Evolutionary conservation across 1,140 invertebrate species (phyloP).

Genomic region (Plodia interpunctella): DNA sequence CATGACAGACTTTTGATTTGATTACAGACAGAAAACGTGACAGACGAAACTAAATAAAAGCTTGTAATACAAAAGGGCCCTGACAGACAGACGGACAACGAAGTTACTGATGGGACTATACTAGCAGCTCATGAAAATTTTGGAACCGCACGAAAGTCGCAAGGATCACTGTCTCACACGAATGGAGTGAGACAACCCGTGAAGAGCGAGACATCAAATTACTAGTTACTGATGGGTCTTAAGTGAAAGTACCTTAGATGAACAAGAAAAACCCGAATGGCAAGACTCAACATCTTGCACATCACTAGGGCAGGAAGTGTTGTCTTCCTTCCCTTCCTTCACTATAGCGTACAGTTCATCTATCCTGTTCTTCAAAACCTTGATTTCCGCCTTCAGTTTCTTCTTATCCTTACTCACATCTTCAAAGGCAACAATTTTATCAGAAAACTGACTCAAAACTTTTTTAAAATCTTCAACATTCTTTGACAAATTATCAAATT

Average conservation of each 20-base stretch:
- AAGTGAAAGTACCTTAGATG: constrained; percentile 46
- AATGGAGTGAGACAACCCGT: too few species aligned
- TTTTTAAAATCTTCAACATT: constrained; percentile 50
- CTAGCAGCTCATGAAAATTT: too few species aligned
- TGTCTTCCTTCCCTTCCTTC: constrained; percentile 57
- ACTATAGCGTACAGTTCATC: constrained; percentile 53
- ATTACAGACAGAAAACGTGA: too few species aligned
- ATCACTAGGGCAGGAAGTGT: constrained; percentile 36
- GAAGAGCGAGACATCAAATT: too few species aligned
- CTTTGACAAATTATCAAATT: constrained; percentile 48
- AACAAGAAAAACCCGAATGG: constrained; percentile 56
- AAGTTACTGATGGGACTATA: too few species aligned
- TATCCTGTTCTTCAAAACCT: constrained; percentile 42
- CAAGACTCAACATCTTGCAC: constrained; percentile 50
- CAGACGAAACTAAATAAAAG: too few species aligned
- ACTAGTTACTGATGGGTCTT: too few species aligned
- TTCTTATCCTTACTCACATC: constrained; percentile 35
- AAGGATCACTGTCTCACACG: too few species aligned
- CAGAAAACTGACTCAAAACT: constrained; percentile 36
- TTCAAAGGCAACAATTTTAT: constrained; percentile 42
- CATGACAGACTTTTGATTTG: too few species aligned
- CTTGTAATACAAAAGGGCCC: too few species aligned
- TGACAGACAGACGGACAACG: too few species aligned
- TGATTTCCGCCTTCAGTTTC: constrained; percentile 45
- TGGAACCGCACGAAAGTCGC: too few species aligned